Evolutionary conservation across 2,888 invertebrate species (phyloP), one percentile per base, ranked within the genome.

Genomic region (Drepanosiphum platanoidis): DNA sequence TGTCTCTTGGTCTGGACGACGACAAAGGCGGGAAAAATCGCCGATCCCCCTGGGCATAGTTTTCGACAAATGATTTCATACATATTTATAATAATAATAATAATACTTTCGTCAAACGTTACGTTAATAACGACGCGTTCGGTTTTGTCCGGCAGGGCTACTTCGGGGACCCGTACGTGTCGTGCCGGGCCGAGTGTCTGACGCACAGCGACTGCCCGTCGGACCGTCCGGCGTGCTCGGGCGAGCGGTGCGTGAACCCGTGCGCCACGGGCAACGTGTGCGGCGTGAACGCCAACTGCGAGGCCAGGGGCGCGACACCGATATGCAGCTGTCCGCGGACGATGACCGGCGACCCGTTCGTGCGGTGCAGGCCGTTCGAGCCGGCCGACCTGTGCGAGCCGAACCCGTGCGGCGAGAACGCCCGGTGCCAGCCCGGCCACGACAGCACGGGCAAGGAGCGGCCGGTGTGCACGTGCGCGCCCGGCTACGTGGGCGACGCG

Each of bases 341-440:
- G 88, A 95, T 95, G 94, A 96, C 96, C 36, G 96, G 96, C 1
- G 94, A 96, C 91, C 96, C 96, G 5, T 96, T 96, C 90, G 91
- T 93, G 3, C 92, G 92, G 89, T 96, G 96, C 90, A 92, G 96
- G 88, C 95, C 94, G 87, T 96, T 95, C 89, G 94, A 93, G 89
- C 93, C 94, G 88, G 92, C 92, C 89, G 96, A 96, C 89, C 92
- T 96, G 5, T 96, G 96, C 89, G 92, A 93, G 87, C 96, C 96
- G 0, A 96, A 96, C 90, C 96, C 96, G n/a, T 96, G 96, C 88
- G 96, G 96, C 66, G 90, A 90, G 22, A 93, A 94, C 88, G 94
- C 95, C 2, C 92, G 93, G 87, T 96, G 96, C 88, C 93, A 93
- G 30, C 95, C 96, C 0, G 96, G 96, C 4, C 94, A 94, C 89